These are phyloP conservation scores for Erebia epiphron DNA, from an alignment of 2,888 invertebrate genomes.

Conservation along the genomic window DNA sequence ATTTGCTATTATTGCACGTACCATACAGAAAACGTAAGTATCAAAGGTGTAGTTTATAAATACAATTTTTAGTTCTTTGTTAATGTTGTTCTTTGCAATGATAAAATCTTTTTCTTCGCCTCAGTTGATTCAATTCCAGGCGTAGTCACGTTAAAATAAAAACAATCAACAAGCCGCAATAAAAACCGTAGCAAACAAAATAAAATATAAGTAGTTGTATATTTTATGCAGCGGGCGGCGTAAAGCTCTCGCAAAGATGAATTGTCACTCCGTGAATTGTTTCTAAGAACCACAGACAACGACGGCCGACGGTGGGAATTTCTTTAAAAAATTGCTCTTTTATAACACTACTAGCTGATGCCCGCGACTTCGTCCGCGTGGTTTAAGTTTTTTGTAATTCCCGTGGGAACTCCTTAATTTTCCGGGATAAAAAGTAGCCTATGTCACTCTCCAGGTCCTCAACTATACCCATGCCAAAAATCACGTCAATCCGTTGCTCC, in stretches of 20 bases:
- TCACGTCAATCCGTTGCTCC: too few species aligned
- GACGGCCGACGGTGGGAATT: constrained; percentile 31
- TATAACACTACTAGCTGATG: too few species aligned
- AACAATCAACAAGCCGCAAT: constrained; percentile 13
- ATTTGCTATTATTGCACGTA: too few species aligned
- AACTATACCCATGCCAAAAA: too few species aligned
- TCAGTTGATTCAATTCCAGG: constrained; percentile 3
- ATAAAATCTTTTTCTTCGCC: neutral
- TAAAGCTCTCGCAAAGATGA: constrained; percentile 69
- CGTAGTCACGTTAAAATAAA: constrained; percentile 19
- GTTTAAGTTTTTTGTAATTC: too few species aligned
- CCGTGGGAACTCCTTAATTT: too few species aligned
- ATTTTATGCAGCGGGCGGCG: constrained; percentile 59
- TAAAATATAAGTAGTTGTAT: constrained; percentile 62
- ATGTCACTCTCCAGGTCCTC: too few species aligned
- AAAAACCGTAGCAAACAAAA: constrained; percentile 28
- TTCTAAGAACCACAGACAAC: constrained; percentile 46
- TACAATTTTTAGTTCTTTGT: neutral
- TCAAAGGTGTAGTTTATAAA: too few species aligned
- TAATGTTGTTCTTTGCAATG: neutral
- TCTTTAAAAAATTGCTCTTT: constrained; percentile 34
- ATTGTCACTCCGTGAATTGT: constrained; percentile 73
- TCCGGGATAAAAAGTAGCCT: too few species aligned
- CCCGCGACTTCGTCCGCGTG: too few species aligned
- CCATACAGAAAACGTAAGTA: too few species aligned